These are phyloP conservation scores for Calameuta pallipes DNA, from an alignment of 2,888 invertebrate species.

Conservation along the genomic window DNA sequence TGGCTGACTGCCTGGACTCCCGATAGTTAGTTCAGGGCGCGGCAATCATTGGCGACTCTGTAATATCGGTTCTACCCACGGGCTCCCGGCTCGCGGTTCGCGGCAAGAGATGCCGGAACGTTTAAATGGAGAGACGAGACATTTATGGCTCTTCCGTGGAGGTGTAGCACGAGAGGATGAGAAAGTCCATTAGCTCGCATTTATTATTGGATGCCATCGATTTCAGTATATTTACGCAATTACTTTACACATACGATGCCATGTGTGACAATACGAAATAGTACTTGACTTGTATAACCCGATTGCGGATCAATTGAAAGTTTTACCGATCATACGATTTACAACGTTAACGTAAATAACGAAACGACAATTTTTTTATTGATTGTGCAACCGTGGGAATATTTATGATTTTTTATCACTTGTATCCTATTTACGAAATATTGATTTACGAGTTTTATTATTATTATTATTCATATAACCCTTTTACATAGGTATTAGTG, in stretches of 20 bases:
- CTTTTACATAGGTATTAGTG: neutral
- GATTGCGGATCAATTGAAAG: neutral
- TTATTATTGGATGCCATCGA: constrained; percentile 22
- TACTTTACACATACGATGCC: neutral
- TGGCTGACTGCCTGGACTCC: constrained; percentile 10
- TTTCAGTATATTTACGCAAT: neutral
- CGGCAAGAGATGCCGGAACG: constrained; percentile 36
- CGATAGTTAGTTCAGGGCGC: neutral
- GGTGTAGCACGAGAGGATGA: constrained; percentile 40
- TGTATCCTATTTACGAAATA: neutral
- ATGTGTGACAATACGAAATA: neutral
- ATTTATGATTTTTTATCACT: neutral
- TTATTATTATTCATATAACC: neutral
- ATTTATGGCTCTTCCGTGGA: constrained; percentile 51
- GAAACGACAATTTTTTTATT: no score
- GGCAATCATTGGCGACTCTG: neutral
- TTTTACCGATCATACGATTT: neutral
- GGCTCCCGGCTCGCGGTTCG: constrained; percentile 2
- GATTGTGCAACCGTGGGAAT: no score
- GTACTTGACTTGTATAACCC: neutral
- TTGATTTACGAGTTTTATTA: neutral
- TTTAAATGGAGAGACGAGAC: constrained; percentile 49
- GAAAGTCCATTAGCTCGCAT: constrained; percentile 44
- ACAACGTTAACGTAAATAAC: neutral
- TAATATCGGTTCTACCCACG: constrained; percentile 41